These are phyloP conservation scores for Drosophila melanogaster DNA, from an alignment of 1,140 invertebrate genomes.

Conservation along the genomic window DNA sequence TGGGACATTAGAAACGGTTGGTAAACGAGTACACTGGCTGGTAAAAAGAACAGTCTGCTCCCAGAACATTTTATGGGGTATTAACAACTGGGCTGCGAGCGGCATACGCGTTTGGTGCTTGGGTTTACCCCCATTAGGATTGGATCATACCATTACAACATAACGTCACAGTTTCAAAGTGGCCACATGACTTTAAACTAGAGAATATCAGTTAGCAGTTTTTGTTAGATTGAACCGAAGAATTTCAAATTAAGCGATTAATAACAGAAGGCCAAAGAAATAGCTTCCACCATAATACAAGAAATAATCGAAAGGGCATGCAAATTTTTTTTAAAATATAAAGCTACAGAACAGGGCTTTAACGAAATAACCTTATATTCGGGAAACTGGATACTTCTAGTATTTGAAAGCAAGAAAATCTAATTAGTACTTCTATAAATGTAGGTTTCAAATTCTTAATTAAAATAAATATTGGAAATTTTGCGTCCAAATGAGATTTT, in stretches of 20 bases:
- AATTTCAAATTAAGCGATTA: slow-evolving; percentile 6
- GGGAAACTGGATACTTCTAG: no score
- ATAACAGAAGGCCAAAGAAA: slow-evolving; percentile 15
- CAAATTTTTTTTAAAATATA: neutral
- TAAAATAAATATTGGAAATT: neutral
- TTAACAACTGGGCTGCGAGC: slow-evolving; percentile 6
- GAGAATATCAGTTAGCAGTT: slow-evolving; percentile 41
- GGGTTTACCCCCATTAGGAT: slow-evolving; percentile 27
- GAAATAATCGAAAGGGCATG: slow-evolving; percentile 1
- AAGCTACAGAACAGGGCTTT: no score
- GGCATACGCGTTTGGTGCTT: slow-evolving; percentile 13
- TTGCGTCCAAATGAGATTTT: neutral
- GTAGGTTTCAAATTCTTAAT: neutral
- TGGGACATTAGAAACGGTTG: slow-evolving; percentile 23
- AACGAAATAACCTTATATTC: no score
- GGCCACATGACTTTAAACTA: slow-evolving; percentile 60
- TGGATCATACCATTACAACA: slow-evolving; percentile 64
- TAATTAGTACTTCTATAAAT: neutral
- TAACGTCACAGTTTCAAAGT: slow-evolving; percentile 83
- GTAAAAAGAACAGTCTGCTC: slow-evolving; percentile 5
- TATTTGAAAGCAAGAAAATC: no score
- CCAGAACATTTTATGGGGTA: slow-evolving; percentile 8
- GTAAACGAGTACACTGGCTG: slow-evolving; percentile 33
- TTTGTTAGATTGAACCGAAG: slow-evolving; percentile 24
- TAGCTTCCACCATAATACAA: slow-evolving; percentile 32